Base-by-base conservation (phyloP, 2,797 vertebrate species). In the Pyrrhura leucotis region DNA sequence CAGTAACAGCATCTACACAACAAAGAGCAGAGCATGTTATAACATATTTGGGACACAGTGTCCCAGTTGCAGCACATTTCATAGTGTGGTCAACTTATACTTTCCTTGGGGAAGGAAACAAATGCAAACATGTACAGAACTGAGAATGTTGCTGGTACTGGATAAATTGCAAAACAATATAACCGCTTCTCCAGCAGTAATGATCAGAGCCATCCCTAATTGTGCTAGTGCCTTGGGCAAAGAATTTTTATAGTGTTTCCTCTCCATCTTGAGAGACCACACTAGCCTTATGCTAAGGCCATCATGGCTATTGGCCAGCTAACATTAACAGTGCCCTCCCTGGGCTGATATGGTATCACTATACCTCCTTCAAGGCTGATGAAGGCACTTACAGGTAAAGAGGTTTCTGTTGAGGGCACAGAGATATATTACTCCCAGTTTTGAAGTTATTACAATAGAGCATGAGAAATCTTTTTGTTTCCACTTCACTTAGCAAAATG, bases 151-250 rank as follows among this genome's bases (percentile, higher is more conserved):
- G 74, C 85, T 93, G 73, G 87, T 92, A 69, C 73, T 91, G 94
- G 77, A 25, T 90, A 92, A 94, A 92, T 93, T 97, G 71, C 82
- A 92, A 86, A 96, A 96, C 96, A 96, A 97, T 96, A 56, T 75
- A 94, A 91, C 79, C 85, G 63, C 71, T 88, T 86, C 91, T 79
- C 40, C 61, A 93, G 67, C 51, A 39, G 62, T 79, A 92, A 93
- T 79, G 95, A 91, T 93, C 69, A 94, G 95, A 96, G 76, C 88
- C 88, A 92, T 92, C 76, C 66, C 62, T 91, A 86, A 84, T 89
- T 91, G 50, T 26, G 56, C 18, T 14, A n/a, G 37, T 79, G 94
- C 95, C 92, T 92, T 63, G 37, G 79, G 91, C 96, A 85, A 95
- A 85, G 80, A 33, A 26, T 35, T 93, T 89, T 79, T 87, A 44